Conservation (phyloP, 2,797 vertebrate genomes). For the Dermochelys coriacea region DNA sequence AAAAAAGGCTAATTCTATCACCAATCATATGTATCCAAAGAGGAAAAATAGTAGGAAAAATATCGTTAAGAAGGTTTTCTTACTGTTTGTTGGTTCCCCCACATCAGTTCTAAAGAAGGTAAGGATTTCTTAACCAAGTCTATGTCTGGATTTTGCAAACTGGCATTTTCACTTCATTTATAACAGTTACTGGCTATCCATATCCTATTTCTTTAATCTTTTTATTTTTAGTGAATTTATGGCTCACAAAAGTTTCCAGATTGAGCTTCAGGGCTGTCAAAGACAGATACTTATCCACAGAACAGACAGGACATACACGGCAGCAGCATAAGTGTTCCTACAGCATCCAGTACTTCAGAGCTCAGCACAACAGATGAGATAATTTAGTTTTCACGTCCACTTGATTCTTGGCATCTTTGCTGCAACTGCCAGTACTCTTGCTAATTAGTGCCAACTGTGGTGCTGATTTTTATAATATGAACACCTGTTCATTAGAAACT, state of each 20-base stretch:
- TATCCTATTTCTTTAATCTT: not conserved
- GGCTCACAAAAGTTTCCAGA: not conserved
- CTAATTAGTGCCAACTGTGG: not conserved
- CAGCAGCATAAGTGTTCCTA: not conserved
- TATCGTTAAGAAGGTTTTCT: not conserved
- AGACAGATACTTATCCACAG: not conserved
- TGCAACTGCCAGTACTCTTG: not conserved
- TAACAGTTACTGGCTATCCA: not conserved
- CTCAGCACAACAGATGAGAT: not conserved
- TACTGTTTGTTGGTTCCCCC: not conserved
- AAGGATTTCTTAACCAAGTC: not conserved
- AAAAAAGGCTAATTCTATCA: not conserved
- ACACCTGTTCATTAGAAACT: not conserved
- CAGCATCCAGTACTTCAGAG: not conserved
- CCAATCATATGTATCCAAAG: not conserved
- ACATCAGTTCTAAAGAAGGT: not conserved
- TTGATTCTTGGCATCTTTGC: not conserved
- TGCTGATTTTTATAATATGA: not conserved
- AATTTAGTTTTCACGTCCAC: not conserved
- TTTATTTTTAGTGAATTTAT: not conserved
- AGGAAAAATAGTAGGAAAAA: not conserved
- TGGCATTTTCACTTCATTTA: not conserved
- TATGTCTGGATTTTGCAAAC: not conserved
- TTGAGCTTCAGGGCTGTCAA: not conserved
- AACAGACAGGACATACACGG: not conserved